These are phyloP conservation scores for Octonoba sinensis DNA, from an alignment of 2,888 invertebrate species.

Conservation along the genomic window DNA sequence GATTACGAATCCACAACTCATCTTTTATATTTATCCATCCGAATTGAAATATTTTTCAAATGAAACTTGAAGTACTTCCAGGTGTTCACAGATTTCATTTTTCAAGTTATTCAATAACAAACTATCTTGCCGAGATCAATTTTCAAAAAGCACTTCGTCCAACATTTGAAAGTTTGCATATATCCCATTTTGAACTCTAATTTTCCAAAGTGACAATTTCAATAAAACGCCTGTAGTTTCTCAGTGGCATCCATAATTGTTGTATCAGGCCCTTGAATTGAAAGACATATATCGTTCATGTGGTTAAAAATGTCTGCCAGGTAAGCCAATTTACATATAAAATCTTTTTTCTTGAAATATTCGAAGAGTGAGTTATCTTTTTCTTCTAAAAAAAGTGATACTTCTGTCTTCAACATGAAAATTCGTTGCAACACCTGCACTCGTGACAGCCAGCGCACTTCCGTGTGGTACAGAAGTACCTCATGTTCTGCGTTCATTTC, in stretches of 20 bases:
- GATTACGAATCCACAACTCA: constrained; percentile 55
- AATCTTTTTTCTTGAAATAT: constrained; percentile 18
- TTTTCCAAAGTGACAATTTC: constrained; percentile 24
- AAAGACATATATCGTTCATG: constrained; percentile 13
- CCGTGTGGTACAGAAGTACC: constrained; percentile 45
- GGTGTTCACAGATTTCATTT: too few species aligned
- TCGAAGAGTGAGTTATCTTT: constrained; percentile 15
- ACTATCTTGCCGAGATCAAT: constrained; percentile 22
- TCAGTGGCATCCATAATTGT: constrained; percentile 18
- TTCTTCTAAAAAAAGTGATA: constrained; percentile 17
- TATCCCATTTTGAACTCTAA: constrained; percentile 25
- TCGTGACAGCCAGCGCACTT: constrained; percentile 47
- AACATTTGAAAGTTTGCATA: constrained; percentile 27
- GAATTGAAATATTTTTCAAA: too few species aligned
- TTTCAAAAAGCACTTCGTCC: constrained; percentile 28
- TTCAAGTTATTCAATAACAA: too few species aligned
- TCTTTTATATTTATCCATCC: constrained; percentile 48
- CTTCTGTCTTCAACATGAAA: too few species aligned
- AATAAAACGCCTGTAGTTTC: constrained; percentile 13
- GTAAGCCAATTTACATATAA: constrained; percentile 16
- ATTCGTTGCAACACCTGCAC: too few species aligned
- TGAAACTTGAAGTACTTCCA: too few species aligned
- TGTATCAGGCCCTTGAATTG: constrained; percentile 15
- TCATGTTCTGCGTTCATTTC: constrained; percentile 46
- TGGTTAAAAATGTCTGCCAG: constrained; percentile 16